These are phyloP conservation scores for Lophura nycthemera DNA, from an alignment of 2,113 vertebrate genomes.

Conservation along the genomic window DNA sequence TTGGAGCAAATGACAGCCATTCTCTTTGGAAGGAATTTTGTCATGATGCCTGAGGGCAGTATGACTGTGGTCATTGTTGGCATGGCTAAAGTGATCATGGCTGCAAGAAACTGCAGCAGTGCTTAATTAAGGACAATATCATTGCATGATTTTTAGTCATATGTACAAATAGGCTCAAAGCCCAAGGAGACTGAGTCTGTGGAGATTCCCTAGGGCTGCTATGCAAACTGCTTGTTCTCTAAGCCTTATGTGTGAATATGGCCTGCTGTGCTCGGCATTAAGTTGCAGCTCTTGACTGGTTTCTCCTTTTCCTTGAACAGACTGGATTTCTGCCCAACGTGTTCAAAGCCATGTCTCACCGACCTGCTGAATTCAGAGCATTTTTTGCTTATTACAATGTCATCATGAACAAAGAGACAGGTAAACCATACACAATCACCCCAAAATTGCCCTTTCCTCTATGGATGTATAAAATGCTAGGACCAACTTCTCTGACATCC, in stretches of 20 bases:
- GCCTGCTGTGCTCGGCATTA: background rate
- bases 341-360: conserved; percentile 83
- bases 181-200: background rate
- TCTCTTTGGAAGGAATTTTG: background rate
- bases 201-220: background rate
- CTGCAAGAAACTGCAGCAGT: background rate
- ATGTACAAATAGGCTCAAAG: background rate
- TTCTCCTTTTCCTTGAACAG: conserved; percentile 52
- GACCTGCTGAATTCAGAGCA: conserved; percentile 85
- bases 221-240: background rate
- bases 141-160: background rate
- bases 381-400: conserved; percentile 89
- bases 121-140: background rate
- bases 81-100: background rate
- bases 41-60: too few species aligned
- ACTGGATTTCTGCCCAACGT: conserved; percentile 85
- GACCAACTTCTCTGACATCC: accelerated
- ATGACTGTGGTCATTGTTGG: background rate
- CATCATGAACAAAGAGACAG: conserved; percentile 89
- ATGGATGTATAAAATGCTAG: background rate
- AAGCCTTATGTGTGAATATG: accelerated
- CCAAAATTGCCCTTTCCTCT: background rate
- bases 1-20: background rate
- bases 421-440: conserved; percentile 54
- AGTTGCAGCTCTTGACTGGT: background rate